A percentile compares a stretch with the other conserved stretches of the same genome.
Evolutionary conservation across 1,140 invertebrate genomes (phyloP).

Genomic region (Hylyphantes graminicola): DNA sequence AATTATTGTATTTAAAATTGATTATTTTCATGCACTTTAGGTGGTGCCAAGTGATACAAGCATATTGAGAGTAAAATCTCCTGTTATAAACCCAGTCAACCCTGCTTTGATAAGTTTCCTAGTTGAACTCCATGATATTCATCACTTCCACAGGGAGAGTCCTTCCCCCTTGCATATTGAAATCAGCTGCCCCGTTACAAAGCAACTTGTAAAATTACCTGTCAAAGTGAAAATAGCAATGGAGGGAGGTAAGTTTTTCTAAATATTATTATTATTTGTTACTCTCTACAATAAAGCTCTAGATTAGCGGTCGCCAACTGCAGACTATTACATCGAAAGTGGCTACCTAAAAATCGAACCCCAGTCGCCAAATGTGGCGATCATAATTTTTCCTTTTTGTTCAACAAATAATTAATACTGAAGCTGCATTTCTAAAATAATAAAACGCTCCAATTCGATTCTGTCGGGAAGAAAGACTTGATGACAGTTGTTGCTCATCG

Average conservation of each 20-base stretch:
- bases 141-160: slow-evolving; percentile 18
- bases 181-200: slow-evolving; percentile 50
- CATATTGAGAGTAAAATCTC: slow-evolving; percentile 30
- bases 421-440: too few species aligned
- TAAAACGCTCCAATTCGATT: too few species aligned
- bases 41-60: slow-evolving; percentile 52
- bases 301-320: too few species aligned
- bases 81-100: slow-evolving; percentile 11
- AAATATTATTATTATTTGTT: neutral
- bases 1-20: neutral
- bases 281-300: neutral
- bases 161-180: slow-evolving; percentile 26
- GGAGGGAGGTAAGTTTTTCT: slow-evolving; percentile 40
- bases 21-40: slow-evolving; percentile 17
- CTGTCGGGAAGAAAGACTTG: too few species aligned
- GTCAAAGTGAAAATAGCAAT: slow-evolving; percentile 29
- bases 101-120: slow-evolving; percentile 34
- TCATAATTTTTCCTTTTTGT: too few species aligned
- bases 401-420: too few species aligned
- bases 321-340: too few species aligned
- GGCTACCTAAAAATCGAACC: too few species aligned
- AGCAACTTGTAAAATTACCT: slow-evolving; percentile 45
- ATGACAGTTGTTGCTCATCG: too few species aligned
- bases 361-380: too few species aligned
- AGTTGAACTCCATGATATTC: slow-evolving; percentile 38